Base-by-base conservation (phyloP, 1,140 invertebrate species). In the Antheraea mylitta region DNA sequence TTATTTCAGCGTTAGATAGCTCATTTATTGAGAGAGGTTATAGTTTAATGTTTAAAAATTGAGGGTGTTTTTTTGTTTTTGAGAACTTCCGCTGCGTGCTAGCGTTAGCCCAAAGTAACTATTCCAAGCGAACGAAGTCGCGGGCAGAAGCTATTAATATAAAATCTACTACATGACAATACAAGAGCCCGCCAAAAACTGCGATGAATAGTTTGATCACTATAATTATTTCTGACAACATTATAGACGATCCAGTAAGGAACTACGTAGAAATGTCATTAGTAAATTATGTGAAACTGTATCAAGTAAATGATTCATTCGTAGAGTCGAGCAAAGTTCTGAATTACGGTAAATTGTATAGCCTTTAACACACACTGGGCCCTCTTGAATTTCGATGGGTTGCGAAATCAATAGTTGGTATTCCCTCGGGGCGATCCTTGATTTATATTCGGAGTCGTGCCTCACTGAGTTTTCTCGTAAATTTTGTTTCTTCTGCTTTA, bases 401-500 rank as follows among this genome's bases (percentile, higher is more conserved):
- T 53, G 45, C 45, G 16, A 13, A 53, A 53, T 53, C 45, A 53
- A 53, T 53, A 53, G 45, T 53, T 53, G 45, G 45, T 53, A 53
- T 53, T 16, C 45, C 45, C 45, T 53, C 9, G 38, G 45, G 45
- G 45, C 45, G 45, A 53, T 53, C 45, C 45, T 13, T 53, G 45
- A 53, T 53, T 53, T 53, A 53, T 53, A 53, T 53, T 53, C 45
- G 0, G 45, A 53, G 45, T 53, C 13, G 45, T 53, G 45, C 45
- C 45, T 53, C 45, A 53, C 45, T 53, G 45, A 53, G 45, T 53
- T 53, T 53, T 13, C 45, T 53, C 45, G 45, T 53, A 53, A 53
- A 53, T 53, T 53, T 53, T 53, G 45, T 53, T 53, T 53, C 45
- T 53, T 53, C 11, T 53, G 45, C 45, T 53, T 53, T 53, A 53